phyloP scores from a whole-genome alignment of 2,113 vertebrate species.

The Pelvicachromis taeniatus region DNA sequence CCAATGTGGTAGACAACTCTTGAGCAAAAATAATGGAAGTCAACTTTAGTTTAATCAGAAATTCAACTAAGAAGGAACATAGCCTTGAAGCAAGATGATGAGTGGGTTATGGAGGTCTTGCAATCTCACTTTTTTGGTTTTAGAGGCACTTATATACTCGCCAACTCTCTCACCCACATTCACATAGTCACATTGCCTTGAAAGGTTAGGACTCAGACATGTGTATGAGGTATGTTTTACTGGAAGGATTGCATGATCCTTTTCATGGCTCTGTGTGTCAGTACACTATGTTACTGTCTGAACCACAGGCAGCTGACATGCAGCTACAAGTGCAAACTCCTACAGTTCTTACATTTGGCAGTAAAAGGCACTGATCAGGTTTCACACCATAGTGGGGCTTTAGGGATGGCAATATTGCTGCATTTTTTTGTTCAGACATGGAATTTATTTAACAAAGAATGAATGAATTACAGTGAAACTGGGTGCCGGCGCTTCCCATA shows the following conservation, averaged over 20 bases:
- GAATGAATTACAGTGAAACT: not conserved
- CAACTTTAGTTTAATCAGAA: not conserved
- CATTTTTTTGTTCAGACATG: not conserved
- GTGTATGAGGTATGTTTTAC: not conserved
- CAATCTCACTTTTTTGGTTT: not conserved
- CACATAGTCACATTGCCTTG: not conserved
- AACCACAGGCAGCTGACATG: not conserved
- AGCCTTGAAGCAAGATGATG: not conserved
- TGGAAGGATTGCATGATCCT: conserved; percentile 4
- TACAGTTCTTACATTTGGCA: not conserved
- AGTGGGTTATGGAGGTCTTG: rapidly evolving
- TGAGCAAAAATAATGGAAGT: not conserved
- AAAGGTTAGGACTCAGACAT: not conserved
- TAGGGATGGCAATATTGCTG: not conserved
- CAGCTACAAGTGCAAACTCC: not conserved
- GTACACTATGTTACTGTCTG: not conserved
- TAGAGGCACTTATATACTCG: not conserved
- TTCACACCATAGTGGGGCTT: not conserved
- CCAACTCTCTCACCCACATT: not conserved
- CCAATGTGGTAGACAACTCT: not conserved
- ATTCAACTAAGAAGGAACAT: not conserved
- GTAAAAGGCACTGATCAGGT: not conserved
- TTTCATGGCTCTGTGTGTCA: not conserved
- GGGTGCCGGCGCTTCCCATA: not conserved
- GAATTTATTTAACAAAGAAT: not conserved